Conservation (phyloP, 2,888 invertebrate genomes). For the Crematogaster levior region DNA sequence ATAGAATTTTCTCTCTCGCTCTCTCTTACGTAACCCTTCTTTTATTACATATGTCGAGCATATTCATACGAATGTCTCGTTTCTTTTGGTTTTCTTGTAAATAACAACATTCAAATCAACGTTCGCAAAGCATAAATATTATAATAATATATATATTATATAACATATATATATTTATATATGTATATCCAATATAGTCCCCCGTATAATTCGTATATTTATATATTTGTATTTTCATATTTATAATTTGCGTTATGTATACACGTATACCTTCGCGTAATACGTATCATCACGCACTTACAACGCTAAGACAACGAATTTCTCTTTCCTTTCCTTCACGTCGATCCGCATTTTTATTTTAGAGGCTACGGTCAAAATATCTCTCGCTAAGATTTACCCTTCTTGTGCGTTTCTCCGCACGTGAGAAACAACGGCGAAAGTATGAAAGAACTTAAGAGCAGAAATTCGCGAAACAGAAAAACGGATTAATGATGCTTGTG, state of each 20-base stretch:
- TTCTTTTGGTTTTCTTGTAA: conserved; percentile 72
- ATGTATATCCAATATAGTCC: conserved; percentile 76
- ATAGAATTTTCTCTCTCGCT: too few relatives aligned
- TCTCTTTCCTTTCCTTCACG: conserved; percentile 55
- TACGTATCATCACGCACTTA: conserved; percentile 63
- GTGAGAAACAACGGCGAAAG: conserved; percentile 25
- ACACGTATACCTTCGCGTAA: conserved; percentile 81
- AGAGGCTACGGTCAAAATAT: conserved; percentile 72
- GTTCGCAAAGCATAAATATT: conserved; percentile 83
- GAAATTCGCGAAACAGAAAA: conserved; percentile 23
- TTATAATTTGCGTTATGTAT: conserved; percentile 78
- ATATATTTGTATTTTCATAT: conserved; percentile 77
- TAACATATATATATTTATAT: conserved; percentile 81
- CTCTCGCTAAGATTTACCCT: conserved; percentile 50
- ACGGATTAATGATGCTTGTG: conserved; percentile 21
- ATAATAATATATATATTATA: conserved; percentile 76
- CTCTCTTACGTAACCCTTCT: conserved; percentile 66
- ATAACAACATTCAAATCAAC: conserved; percentile 85
- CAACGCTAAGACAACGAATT: conserved; percentile 72
- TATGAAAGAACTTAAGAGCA: conserved; percentile 25
- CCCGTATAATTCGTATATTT: conserved; percentile 76
- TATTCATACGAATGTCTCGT: conserved; percentile 77
- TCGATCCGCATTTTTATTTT: conserved; percentile 72
- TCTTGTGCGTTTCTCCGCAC: conserved; percentile 27
- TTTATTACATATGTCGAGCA: conserved; percentile 75